These are phyloP conservation scores for Altica lythri DNA, from an alignment of 2,888 invertebrate species.

Conservation along the genomic window DNA sequence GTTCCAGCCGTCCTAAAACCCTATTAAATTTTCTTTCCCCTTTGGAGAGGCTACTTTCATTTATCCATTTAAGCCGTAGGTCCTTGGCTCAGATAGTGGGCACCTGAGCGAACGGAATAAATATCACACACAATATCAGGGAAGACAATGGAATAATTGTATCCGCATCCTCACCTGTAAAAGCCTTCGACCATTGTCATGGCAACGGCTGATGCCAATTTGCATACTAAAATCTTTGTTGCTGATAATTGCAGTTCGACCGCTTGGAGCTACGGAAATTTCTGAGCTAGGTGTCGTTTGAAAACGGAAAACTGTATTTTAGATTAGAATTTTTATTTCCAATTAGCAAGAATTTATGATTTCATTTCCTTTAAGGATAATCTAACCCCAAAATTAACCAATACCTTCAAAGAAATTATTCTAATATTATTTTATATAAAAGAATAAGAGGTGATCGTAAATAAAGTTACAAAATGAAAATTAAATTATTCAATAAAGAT, in stretches of 20 bases:
- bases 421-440: no score
- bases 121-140: conserved; percentile 46
- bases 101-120: conserved; percentile 44
- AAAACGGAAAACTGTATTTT: no score
- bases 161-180: conserved; percentile 50
- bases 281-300: no score
- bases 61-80: conserved; percentile 6
- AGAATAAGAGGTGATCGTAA: no score
- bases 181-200: conserved; percentile 47
- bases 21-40: conserved; percentile 1
- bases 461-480: no score
- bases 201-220: conserved; percentile 50
- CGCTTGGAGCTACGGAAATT: conserved; percentile 21
- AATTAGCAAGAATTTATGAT: no score
- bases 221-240: conserved; percentile 52
- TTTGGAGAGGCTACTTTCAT: background rate
- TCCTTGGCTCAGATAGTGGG: no score
- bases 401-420: no score
- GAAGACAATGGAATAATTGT: conserved; percentile 55
- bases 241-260: conserved; percentile 49
- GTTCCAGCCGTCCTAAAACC: background rate
- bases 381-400: no score
- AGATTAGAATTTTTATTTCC: no score
- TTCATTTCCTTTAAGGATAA: no score
- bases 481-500: background rate